Percentiles rank a stretch among this genome's conserved stretches.
phyloP scores from a whole-genome alignment of 2,113 vertebrate genomes.

The Heptranchias perlo region DNA sequence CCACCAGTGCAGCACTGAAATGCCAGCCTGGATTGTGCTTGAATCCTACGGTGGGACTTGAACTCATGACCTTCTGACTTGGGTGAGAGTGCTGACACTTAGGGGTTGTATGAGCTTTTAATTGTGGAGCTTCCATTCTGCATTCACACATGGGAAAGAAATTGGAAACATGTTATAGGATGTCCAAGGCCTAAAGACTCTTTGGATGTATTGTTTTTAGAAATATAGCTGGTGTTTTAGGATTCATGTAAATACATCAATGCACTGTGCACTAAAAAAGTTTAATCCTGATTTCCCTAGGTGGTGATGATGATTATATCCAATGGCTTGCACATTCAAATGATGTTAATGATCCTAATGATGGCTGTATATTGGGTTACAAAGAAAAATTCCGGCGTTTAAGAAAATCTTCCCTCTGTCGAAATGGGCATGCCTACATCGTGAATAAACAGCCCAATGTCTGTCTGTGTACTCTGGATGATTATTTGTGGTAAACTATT shows the following conservation, averaged over 20 bases:
- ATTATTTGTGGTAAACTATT: conserved; percentile 77
- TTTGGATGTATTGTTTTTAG: background rate
- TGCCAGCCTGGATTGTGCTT: background rate
- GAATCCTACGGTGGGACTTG: background rate
- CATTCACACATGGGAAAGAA: background rate
- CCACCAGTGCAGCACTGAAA: background rate
- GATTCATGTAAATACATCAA: background rate
- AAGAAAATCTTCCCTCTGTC: conserved; percentile 77
- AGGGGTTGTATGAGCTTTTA: too few species aligned
- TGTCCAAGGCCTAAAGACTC: too few species aligned
- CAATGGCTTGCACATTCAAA: conserved; percentile 85
- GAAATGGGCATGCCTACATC: conserved; percentile 75
- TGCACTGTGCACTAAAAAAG: background rate
- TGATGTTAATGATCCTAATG: conserved; percentile 61
- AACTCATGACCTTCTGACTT: background rate
- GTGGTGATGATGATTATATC: conserved; percentile 73
- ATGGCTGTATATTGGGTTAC: conserved; percentile 86
- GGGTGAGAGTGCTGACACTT: too few species aligned
- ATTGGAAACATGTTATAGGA: too few species aligned
- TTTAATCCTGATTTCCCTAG: conserved; percentile 49
- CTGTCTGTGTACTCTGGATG: conserved; percentile 74
- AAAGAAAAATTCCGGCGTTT: conserved; percentile 78
- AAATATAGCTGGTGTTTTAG: background rate
- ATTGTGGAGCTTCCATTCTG: background rate
- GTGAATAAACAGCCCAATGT: conserved; percentile 65